Conservation (phyloP, 2,797 vertebrate species). For the Bovichtus variegatus region DNA sequence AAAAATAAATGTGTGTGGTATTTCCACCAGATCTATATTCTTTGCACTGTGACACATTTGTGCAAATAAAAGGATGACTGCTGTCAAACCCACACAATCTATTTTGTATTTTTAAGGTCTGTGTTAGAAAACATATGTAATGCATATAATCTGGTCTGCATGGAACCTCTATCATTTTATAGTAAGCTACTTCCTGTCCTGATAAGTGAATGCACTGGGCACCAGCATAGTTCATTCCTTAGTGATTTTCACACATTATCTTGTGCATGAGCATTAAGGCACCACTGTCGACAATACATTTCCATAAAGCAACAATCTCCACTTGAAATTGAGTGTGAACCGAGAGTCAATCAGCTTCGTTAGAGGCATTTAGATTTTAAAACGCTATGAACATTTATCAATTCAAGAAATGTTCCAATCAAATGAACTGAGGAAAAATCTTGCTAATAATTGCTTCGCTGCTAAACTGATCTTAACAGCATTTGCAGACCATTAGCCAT, state of each 20-base stretch:
- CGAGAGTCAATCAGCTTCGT: not conserved
- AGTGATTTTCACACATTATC: not conserved
- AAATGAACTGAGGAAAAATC: slow-evolving; percentile 16
- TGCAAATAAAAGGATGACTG: not conserved
- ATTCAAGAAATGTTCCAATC: not conserved
- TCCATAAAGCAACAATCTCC: slow-evolving; percentile 10
- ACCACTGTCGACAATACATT: not conserved
- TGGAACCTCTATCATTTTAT: not conserved
- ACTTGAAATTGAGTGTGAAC: not conserved
- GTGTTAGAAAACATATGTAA: slow-evolving; percentile 11
- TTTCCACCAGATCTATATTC: not conserved
- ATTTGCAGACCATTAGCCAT: slow-evolving; percentile 11
- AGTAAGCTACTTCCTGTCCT: not conserved
- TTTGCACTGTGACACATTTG: slow-evolving; percentile 10
- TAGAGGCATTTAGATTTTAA: not conserved
- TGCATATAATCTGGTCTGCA: not conserved
- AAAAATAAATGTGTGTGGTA: not conserved
- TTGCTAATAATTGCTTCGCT: slow-evolving; percentile 6
- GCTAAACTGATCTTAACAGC: slow-evolving; percentile 21
- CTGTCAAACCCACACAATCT: slow-evolving; percentile 7
- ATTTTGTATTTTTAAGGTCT: not conserved
- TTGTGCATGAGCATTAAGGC: not conserved
- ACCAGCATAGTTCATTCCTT: not conserved
- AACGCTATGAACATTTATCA: not conserved
- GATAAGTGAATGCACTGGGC: not conserved